Evolutionary conservation across 1,140 invertebrate genomes (phyloP).

Genomic region (Philopotamus ludificatus): DNA sequence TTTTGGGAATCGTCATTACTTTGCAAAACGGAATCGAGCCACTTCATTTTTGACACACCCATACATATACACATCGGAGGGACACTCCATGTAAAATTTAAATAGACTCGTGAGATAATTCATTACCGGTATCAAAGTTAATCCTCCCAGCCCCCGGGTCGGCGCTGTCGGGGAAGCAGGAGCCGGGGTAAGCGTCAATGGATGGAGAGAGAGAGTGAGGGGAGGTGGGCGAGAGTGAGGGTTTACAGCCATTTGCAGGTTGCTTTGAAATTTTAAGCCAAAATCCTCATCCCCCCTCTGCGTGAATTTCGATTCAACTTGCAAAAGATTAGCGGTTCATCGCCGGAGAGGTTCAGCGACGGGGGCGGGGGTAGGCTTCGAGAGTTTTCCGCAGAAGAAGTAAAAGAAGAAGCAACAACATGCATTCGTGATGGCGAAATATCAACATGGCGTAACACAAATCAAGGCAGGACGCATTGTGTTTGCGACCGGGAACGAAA

Average conservation of each 20-base stretch:
- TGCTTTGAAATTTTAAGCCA: slow-evolving; percentile 10
- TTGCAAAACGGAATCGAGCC: neutral
- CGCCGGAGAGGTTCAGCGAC: neutral
- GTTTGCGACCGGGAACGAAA: neutral
- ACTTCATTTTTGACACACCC: neutral
- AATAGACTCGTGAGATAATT: slow-evolving; percentile 3
- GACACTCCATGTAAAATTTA: slow-evolving; percentile 5
- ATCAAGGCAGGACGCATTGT: neutral
- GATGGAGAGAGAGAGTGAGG: too few species aligned
- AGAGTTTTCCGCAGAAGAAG: neutral
- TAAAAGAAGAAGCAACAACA: neutral
- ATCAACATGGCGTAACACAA: neutral
- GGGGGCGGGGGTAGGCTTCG: neutral
- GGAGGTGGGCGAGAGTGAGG: neutral
- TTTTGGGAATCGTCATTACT: neutral
- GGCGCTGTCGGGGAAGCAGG: too few species aligned
- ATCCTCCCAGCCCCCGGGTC: neutral
- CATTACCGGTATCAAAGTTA: slow-evolving; percentile 12
- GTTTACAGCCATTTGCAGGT: slow-evolving; percentile 1
- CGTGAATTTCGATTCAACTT: neutral
- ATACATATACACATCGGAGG: neutral
- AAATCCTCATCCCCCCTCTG: neutral
- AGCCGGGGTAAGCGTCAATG: too few species aligned
- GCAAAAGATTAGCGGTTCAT: slow-evolving; percentile 3
- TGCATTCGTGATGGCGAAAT: too few species aligned